Evolutionary conservation across 2,797 vertebrate genomes (phyloP), one percentile per base, ranked within the genome.

Genomic region (Periparus ater): DNA sequence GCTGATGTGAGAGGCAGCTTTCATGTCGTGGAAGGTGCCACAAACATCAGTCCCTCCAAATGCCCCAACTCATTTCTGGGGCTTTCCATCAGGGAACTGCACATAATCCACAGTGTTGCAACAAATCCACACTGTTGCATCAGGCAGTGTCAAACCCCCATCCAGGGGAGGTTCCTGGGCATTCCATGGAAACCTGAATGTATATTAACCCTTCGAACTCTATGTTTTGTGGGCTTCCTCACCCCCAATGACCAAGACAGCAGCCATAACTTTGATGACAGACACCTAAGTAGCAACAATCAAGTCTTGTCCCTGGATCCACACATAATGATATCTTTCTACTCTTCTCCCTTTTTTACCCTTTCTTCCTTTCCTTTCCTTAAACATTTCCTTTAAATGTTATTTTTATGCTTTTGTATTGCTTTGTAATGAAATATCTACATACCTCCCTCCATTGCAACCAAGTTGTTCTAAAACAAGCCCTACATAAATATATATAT

Each of bases 91-190:
- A 70, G 30, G 51, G 25, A 60, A 10, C 13, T 25, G 36, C 19
- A 10, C 13, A 5, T 7, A 34, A 40, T 34, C 30, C 23, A 18
- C 34, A 23, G 7, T n/a, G 16, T 5, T 58, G 34, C 19, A 40
- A 40, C 12, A 40, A 40, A 58, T 29, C 12, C 25, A 50, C 15
- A 18, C 19, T 1, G 1, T 20, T 50, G 25, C 54, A 50, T 30
- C 30, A 51, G 36, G 17, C 16, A 17, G 20, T 20, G 45, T 13
- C 42, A 29, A 60, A 42, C 5, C 30, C 13, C 25, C 14, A 42
- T 11, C 18, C 36, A 29, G 19, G 30, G 30, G 19, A 34, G 36
- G 29, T 29, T 60, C 0, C 0, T 30, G 36, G 30, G 25, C 8
- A 13, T 60, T 51, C 36, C 65, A 20, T 5, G 2, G 17, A 34